Base-by-base conservation (phyloP, 2,113 vertebrate genomes). In the Sebastes schlegelii region DNA sequence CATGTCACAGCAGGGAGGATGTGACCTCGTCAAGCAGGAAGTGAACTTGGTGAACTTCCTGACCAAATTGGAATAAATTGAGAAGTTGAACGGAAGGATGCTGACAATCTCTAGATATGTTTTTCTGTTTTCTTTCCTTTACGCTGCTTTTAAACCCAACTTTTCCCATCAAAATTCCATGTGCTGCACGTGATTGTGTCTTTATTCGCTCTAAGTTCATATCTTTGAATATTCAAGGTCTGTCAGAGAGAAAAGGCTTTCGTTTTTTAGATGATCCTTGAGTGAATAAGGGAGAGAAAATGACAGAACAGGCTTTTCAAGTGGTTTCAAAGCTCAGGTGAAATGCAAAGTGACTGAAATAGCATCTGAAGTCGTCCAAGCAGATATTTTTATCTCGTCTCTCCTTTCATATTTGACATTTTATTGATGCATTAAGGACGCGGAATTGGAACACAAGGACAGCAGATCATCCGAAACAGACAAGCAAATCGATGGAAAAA, bases 381-480 rank as follows among this genome's bases (percentile, higher is more conserved):
- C 42, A 48, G 89, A 87, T 93, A 91, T 91, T 92, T 92, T 92
- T 88, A 83, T 82, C 88, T 81, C 48, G 49, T 63, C 55, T 68
- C 57, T 69, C 43, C 60, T 82, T 79, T 89, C 46, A 63, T 78
- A 72, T 89, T 87, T 89, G 90, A 86, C 89, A 85, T 85, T 77
- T 89, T 87, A 84, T 81, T 88, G 87, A 88, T 77, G 80, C 68
- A 82, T 87, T 77, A 80, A 82, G 86, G 64, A 81, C 14, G 13
- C 34, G 45, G 80, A 86, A 89, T 79, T 67, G 66, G 79, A 85
- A 80, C 82, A 72, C 60, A 45, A 8, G 84, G 19, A 10, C 12
- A 49, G 57, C 52, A n/a, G 43, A 83, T 74, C 45, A 43, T 75
- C 19, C 21, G 12, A 42, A 71, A 75, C 14, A 86, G 69, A 79